Base-by-base conservation (phyloP, 2,113 vertebrate genomes). In the Triplophysa siluroides region DNA sequence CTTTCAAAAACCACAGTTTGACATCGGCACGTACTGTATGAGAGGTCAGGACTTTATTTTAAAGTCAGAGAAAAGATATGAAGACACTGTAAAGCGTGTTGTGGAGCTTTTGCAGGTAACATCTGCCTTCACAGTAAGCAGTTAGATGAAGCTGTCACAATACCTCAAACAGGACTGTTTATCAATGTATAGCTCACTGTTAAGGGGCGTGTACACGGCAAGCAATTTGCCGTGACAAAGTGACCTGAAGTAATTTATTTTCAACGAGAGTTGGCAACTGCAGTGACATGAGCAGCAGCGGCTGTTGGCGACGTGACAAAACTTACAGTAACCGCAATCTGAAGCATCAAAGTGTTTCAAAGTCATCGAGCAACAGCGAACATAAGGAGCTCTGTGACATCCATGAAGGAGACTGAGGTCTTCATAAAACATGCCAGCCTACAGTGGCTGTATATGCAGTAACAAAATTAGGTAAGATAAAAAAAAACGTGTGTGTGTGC, bases 71-170 rank as follows among this genome's bases (percentile, higher is more conserved):
- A n/a, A 47, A 63, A 75, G 16, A 47, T 43, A 47, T 63, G 16
- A 63, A 63, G 56, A 47, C 29, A 62, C 58, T 75, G 58, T 47
- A 2, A n/a, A 47, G 60, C 63, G 60, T 75, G 43, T 75, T 62
- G 47, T 75, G 58, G 62, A 16, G 71, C 54, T 75, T 18, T 21
- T 26, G 58, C 23, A 63, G 73, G 58, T 63, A 18, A 41, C 23
- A 23, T 63, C 41, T 62, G 41, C 41, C 47, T 58, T 47, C 72
- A 8, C 72, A 47, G 38, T 47, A 21, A 41, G 56, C 21, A 63
- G 73, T 56, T 61, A 63, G 41, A 63, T 75, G 58, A 29, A 75
- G 58, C 41, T 75, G 72, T 47, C 72, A 63, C 26, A 19, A 63
- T 19, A 47, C 23, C 41, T 47, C 41, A 26, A n/a, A 26, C 58